Evolutionary conservation across 2,797 vertebrate genomes (phyloP).

Genomic region (Arctocebus calabarensis): DNA sequence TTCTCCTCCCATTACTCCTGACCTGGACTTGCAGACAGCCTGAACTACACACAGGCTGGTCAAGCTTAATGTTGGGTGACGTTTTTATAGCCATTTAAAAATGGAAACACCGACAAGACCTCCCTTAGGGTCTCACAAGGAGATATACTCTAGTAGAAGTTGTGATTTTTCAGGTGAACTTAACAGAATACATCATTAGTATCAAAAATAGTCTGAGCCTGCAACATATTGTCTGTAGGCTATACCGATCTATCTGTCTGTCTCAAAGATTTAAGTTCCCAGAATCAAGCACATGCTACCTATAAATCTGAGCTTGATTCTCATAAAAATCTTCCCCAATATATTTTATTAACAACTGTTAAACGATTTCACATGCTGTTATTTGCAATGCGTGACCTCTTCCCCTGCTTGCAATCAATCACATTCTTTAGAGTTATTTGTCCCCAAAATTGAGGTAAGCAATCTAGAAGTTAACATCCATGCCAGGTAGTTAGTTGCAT

Average conservation of each 20-base stretch:
- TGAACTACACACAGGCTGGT: background rate
- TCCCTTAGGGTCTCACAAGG: constrained; percentile 56
- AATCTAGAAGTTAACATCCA: constrained; percentile 54
- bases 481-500: background rate
- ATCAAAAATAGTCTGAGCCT: background rate
- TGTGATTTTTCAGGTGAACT: constrained; percentile 40
- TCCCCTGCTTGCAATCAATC: background rate
- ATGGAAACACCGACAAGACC: constrained; percentile 40
- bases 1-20: background rate
- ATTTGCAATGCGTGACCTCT: constrained; percentile 47
- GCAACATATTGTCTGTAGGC: background rate
- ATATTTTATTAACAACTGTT: constrained; percentile 69
- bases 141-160: constrained; percentile 3
- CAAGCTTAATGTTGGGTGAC: constrained; percentile 50
- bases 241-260: background rate
- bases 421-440: constrained; percentile 78
- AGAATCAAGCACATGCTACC: constrained; percentile 53
- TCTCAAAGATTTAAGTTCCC: background rate
- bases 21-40: background rate
- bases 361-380: constrained; percentile 59
- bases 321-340: constrained; percentile 6
- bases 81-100: constrained; percentile 63
- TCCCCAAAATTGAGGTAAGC: constrained; percentile 69
- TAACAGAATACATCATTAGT: background rate
- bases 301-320: constrained; percentile 55